Percentiles rank a stretch among this genome's conserved stretches.
phyloP scores from a whole-genome alignment of 2,113 vertebrate species.

The Scomber japonicus region DNA sequence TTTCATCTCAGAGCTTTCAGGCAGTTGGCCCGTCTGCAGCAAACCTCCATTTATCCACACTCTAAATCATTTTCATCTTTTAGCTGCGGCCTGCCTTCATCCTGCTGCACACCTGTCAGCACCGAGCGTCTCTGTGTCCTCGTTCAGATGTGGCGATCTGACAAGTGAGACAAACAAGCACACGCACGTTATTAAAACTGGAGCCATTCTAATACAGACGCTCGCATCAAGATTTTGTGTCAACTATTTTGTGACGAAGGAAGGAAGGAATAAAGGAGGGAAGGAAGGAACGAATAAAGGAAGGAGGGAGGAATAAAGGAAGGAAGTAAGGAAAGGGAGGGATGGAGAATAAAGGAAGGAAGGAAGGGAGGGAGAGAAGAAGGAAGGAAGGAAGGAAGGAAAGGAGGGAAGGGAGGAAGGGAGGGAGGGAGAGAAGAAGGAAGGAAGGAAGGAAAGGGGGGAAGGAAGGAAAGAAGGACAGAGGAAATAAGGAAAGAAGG shows the following conservation, averaged over 20 bases:
- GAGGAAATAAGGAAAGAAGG: too few relatives aligned
- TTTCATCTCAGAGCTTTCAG: neutral
- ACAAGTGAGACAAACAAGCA: constrained; percentile 15
- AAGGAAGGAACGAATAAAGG: neutral
- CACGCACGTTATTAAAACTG: constrained; percentile 34
- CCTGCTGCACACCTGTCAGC: constrained; percentile 37
- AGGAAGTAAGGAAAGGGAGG: too few relatives aligned
- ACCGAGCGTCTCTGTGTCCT: neutral
- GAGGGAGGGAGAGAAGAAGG: too few relatives aligned
- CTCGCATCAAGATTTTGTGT: constrained; percentile 14
- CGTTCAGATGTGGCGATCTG: constrained; percentile 30
- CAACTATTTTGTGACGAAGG: neutral
- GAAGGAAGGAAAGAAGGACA: too few relatives aligned
- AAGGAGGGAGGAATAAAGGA: too few relatives aligned
- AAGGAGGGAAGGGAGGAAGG: too few relatives aligned
- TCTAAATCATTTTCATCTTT: constrained; percentile 25
- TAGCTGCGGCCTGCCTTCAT: constrained; percentile 28
- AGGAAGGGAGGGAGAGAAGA: too few relatives aligned
- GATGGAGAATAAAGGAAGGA: too few relatives aligned
- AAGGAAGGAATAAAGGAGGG: constrained; percentile 2
- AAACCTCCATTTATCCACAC: neutral
- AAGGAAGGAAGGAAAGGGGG: too few relatives aligned
- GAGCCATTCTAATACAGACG: too few relatives aligned
- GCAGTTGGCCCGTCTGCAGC: neutral
- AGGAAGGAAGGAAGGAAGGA: too few relatives aligned